Conservation (phyloP, 1,140 invertebrate genomes). For the Glomeris maerens region DNA sequence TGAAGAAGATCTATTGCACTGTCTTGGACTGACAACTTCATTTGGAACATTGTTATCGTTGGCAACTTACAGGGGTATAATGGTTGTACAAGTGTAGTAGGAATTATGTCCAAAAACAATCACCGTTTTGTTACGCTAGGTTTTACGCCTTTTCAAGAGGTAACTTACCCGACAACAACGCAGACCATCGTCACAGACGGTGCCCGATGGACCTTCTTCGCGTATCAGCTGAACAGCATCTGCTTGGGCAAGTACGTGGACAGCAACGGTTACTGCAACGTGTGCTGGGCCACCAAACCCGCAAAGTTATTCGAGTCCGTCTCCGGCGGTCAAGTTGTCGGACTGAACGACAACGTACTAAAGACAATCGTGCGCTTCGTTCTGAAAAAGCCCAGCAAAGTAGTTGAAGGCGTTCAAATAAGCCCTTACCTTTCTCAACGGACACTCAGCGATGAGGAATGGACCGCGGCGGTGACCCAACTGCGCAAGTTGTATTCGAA, state of each 20-base stretch:
- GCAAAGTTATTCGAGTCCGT: slow-evolving; percentile 58
- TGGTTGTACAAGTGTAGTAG: too few species aligned
- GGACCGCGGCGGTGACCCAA: too few species aligned
- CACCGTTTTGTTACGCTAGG: slow-evolving; percentile 37
- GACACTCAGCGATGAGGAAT: too few species aligned
- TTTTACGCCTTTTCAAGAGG: slow-evolving; percentile 69
- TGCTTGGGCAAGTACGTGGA: slow-evolving; percentile 41
- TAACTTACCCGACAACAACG: slow-evolving; percentile 72
- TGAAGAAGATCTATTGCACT: too few species aligned
- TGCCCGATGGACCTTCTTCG: slow-evolving; percentile 60
- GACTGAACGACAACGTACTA: slow-evolving; percentile 64
- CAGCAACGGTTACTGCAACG: slow-evolving; percentile 53
- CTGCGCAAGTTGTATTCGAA: too few species aligned
- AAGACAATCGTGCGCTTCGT: slow-evolving; percentile 59
- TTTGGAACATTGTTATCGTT: too few species aligned
- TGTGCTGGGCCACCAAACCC: slow-evolving; percentile 60
- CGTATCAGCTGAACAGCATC: slow-evolving; percentile 79
- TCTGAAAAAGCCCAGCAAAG: slow-evolving; percentile 51
- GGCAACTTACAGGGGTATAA: too few species aligned
- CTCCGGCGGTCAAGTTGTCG: slow-evolving; percentile 44
- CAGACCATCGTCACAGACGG: slow-evolving; percentile 78
- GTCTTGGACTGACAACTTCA: too few species aligned
- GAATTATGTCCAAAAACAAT: slow-evolving; percentile 1
- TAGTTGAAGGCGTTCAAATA: too few species aligned
- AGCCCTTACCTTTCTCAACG: too few species aligned